A percentile compares a stretch with the other conserved stretches of the same genome.
Conservation (phyloP, 2,888 invertebrate genomes). For the Blastobasis adustella region DNA sequence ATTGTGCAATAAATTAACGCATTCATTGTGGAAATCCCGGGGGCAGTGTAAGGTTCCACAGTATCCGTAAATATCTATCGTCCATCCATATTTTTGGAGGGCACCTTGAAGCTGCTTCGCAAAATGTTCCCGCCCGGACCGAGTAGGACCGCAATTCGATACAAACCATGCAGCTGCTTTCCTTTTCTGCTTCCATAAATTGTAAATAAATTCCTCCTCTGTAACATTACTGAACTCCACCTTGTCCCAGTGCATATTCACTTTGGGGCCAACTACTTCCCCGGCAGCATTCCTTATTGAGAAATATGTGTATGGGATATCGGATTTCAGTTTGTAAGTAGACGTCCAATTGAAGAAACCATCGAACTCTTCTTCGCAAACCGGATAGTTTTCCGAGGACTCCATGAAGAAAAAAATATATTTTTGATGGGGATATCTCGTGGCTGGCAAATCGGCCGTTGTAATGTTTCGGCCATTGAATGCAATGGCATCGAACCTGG, state of each 20-base stretch:
- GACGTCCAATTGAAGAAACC: slow-evolving; percentile 61
- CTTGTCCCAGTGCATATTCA: slow-evolving; percentile 31
- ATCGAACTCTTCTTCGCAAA: slow-evolving; percentile 41
- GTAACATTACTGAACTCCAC: too few relatives aligned
- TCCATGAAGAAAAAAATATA: slow-evolving; percentile 59
- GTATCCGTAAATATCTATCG: slow-evolving; percentile 21
- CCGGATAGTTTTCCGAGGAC: slow-evolving; percentile 51
- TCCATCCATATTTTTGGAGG: slow-evolving; percentile 15
- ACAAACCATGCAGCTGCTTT: slow-evolving; percentile 26
- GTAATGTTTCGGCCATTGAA: slow-evolving; percentile 42
- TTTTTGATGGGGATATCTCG: slow-evolving; percentile 42
- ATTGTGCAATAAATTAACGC: slow-evolving; percentile 26
- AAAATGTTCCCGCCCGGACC: slow-evolving; percentile 16
- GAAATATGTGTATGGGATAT: slow-evolving; percentile 50
- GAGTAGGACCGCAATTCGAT: slow-evolving; percentile 19
- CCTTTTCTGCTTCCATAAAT: slow-evolving; percentile 8
- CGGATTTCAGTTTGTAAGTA: slow-evolving; percentile 57
- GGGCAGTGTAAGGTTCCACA: slow-evolving; percentile 19
- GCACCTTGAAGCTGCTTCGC: slow-evolving; percentile 12
- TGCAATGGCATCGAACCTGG: slow-evolving; percentile 48
- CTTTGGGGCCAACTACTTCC: slow-evolving; percentile 44
- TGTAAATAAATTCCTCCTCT: too few relatives aligned
- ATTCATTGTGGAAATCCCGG: slow-evolving; percentile 19
- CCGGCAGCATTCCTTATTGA: slow-evolving; percentile 34
- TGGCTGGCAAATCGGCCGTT: slow-evolving; percentile 23